A percentile compares a stretch with the other conserved stretches of the same genome.
Conservation (phyloP, 2,888 invertebrate genomes). For the Amphipoea lucens region DNA sequence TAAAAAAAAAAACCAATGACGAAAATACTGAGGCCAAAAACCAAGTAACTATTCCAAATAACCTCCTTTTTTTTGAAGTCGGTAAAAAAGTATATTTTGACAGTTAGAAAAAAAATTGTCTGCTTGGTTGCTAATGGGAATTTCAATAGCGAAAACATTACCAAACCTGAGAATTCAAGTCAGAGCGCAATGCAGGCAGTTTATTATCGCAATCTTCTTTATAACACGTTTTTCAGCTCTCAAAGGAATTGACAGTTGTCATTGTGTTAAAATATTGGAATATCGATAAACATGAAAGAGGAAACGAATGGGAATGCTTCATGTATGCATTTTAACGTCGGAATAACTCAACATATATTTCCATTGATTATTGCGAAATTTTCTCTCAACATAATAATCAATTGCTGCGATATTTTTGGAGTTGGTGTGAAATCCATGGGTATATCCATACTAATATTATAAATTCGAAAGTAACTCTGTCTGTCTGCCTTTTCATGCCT, state of each 20-base stretch:
- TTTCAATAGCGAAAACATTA: not conserved
- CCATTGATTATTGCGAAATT: not conserved
- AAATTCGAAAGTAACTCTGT: too few relatives aligned
- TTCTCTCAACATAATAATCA: not conserved
- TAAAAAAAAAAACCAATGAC: not conserved
- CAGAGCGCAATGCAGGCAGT: slow-evolving; percentile 3
- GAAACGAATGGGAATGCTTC: slow-evolving; percentile 1
- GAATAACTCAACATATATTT: not conserved
- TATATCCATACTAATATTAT: too few relatives aligned
- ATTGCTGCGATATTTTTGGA: not conserved
- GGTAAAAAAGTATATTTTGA: not conserved
- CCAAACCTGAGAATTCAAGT: not conserved
- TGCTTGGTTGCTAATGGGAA: not conserved
- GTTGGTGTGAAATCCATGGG: not conserved
- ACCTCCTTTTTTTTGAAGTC: too few relatives aligned
- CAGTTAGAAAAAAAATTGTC: not conserved
- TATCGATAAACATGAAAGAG: slow-evolving; percentile 23
- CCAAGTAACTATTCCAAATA: not conserved
- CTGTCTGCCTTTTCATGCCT: too few relatives aligned
- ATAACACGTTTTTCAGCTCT: slow-evolving; percentile 12
- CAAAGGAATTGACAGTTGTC: slow-evolving; percentile 28
- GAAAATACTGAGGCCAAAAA: not conserved
- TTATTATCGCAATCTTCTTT: slow-evolving; percentile 18
- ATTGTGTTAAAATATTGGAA: slow-evolving; percentile 36
- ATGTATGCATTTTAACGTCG: slow-evolving; percentile 7